Percentiles rank a stretch among this genome's conserved stretches.
These are phyloP conservation scores for Buteo buteo DNA, from an alignment of 2,113 vertebrate species.

Conservation along the genomic window DNA sequence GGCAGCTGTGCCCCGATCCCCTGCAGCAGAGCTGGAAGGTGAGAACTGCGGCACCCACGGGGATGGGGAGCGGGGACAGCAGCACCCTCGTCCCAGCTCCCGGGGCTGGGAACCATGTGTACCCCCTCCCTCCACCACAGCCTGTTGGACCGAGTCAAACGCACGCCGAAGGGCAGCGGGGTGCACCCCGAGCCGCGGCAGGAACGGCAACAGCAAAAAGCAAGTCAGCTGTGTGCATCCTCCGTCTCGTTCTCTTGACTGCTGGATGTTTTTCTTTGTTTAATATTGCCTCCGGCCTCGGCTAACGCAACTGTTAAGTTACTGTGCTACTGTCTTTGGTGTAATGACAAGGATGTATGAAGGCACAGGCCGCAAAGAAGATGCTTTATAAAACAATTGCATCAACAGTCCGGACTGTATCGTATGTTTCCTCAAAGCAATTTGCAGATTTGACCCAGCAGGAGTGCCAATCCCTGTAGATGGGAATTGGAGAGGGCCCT, in stretches of 20 bases:
- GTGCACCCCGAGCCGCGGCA: too few relatives aligned
- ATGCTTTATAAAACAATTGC: not conserved
- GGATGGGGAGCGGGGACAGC: not conserved
- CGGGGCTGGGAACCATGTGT: fast-evolving
- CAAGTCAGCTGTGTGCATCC: not conserved
- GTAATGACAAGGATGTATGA: not conserved
- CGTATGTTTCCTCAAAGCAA: not conserved
- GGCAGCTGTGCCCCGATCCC: not conserved
- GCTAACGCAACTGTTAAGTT: not conserved
- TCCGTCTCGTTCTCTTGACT: not conserved
- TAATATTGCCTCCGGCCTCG: not conserved
- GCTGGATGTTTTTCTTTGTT: not conserved
- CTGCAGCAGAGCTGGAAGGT: not conserved
- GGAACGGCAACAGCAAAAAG: not conserved
- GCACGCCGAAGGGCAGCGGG: not conserved
- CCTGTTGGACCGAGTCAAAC: not conserved
- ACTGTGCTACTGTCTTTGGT: not conserved
- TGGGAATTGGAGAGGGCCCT: not conserved
- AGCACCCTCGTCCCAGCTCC: not conserved
- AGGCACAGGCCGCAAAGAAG: not conserved
- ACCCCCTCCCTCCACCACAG: not conserved
- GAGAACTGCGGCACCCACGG: fast-evolving
- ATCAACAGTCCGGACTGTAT: not conserved
- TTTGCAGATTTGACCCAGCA: not conserved
- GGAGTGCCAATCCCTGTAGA: not conserved